Evolutionary conservation across 2,888 invertebrate species (phyloP).

Genomic region (Lysandra bellargus): DNA sequence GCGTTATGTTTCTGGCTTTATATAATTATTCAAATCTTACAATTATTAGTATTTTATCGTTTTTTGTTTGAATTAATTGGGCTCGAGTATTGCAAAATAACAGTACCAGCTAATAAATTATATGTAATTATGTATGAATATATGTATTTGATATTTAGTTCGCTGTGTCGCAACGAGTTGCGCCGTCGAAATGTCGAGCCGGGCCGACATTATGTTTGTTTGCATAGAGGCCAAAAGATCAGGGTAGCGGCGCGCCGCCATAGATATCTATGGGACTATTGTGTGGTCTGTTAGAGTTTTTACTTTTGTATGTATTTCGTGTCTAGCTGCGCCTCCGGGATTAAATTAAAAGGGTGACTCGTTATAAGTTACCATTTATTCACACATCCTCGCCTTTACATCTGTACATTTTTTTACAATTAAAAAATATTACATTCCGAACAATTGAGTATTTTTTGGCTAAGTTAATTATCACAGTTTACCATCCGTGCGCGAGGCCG

Average conservation of each 20-base stretch:
- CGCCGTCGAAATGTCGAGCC: slow-evolving; percentile 19
- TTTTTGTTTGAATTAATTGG: slow-evolving; percentile 16
- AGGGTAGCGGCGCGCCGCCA: not conserved
- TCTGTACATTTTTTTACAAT: slow-evolving; percentile 62
- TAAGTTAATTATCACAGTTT: slow-evolving; percentile 70
- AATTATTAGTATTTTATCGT: slow-evolving; percentile 9
- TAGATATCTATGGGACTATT: not conserved
- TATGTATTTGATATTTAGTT: slow-evolving; percentile 25
- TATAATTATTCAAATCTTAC: slow-evolving; percentile 16
- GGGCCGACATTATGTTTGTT: slow-evolving; percentile 31
- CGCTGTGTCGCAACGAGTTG: slow-evolving; percentile 20
- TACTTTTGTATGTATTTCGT: not conserved
- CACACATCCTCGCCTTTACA: slow-evolving; percentile 74
- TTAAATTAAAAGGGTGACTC: slow-evolving; percentile 36
- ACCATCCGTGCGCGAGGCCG: slow-evolving; percentile 63
- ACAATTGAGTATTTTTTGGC: slow-evolving; percentile 68
- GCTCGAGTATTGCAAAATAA: not conserved
- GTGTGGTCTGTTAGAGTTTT: not conserved
- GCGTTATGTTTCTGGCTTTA: slow-evolving; percentile 10
- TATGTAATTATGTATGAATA: slow-evolving; percentile 24
- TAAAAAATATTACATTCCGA: slow-evolving; percentile 65
- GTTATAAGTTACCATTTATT: slow-evolving; percentile 64
- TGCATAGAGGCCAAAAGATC: slow-evolving; percentile 27
- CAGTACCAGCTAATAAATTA: not conserved
- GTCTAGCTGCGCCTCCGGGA: not conserved